phyloP scores from a whole-genome alignment of 1,140 invertebrate genomes.

The Macrobrachium nipponense region DNA sequence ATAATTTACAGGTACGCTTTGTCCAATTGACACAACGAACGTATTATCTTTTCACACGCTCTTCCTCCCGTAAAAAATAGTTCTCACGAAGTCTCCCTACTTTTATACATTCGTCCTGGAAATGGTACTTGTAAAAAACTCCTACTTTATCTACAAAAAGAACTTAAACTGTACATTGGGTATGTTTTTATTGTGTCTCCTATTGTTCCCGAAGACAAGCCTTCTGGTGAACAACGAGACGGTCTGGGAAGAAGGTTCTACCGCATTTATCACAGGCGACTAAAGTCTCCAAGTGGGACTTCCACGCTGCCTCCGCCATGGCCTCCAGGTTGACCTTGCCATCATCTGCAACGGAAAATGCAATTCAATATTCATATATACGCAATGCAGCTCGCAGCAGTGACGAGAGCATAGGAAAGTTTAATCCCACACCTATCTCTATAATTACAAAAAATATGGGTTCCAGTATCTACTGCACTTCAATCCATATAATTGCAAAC shows the following conservation, averaged over 20 bases:
- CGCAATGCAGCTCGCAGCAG: too few relatives aligned
- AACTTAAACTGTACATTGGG: constrained; percentile 87
- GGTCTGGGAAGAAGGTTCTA: constrained; percentile 78
- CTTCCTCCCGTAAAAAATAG: too few relatives aligned
- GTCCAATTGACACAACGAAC: constrained; percentile 74
- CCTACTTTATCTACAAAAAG: constrained; percentile 91
- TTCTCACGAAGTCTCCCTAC: constrained; percentile 37
- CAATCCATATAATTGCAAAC: too few relatives aligned
- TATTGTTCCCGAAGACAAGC: constrained; percentile 70
- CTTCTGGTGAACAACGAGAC: constrained; percentile 76
- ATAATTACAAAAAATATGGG: not conserved
- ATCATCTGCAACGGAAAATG: constrained; percentile 33
- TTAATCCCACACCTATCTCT: too few relatives aligned
- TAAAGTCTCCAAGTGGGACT: constrained; percentile 70
- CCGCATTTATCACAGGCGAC: constrained; percentile 78
- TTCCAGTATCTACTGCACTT: too few relatives aligned
- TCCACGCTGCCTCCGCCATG: constrained; percentile 74
- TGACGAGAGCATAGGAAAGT: too few relatives aligned
- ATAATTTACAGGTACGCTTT: constrained; percentile 76
- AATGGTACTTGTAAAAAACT: too few relatives aligned
- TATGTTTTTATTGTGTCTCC: not conserved
- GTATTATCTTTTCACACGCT: constrained; percentile 48
- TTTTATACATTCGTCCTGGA: too few relatives aligned
- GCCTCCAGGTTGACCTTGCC: constrained; percentile 72
- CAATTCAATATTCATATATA: too few relatives aligned